Conservation (phyloP, 2,797 vertebrate genomes). For the Sarcoramphus papa region DNA sequence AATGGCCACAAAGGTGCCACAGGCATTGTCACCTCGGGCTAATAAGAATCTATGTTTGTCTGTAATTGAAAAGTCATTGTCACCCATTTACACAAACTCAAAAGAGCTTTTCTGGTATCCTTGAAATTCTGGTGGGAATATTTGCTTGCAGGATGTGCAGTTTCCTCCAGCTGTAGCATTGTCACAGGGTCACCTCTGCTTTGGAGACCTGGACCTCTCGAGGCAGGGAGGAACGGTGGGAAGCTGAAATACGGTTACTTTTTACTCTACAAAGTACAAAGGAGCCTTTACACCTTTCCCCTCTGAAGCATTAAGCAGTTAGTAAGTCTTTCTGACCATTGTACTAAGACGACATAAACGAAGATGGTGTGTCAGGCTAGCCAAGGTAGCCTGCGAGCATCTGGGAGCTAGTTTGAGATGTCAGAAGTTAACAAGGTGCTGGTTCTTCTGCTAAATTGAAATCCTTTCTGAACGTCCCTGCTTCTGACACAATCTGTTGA, state of each 20-base stretch:
- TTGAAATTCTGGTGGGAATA: background rate
- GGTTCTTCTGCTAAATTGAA: background rate
- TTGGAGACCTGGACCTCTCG: background rate
- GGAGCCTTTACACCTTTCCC: background rate
- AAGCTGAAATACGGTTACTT: background rate
- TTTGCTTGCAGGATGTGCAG: background rate
- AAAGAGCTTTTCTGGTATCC: background rate
- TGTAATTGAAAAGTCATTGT: background rate
- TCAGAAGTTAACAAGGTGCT: constrained; percentile 15
- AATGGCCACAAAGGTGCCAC: background rate
- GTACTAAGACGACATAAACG: background rate
- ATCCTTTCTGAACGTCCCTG: background rate
- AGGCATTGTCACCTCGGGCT: background rate
- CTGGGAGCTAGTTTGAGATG: background rate
- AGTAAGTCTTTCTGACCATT: background rate
- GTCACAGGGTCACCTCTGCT: background rate
- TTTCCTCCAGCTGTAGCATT: background rate
- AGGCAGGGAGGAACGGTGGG: background rate
- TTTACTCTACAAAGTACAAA: background rate
- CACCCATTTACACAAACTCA: background rate
- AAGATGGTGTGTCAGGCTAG: background rate
- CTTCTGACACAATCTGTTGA: background rate
- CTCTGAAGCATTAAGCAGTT: background rate
- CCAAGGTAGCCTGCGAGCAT: background rate
- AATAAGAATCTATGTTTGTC: background rate